Evolutionary conservation across 2,888 invertebrate species (phyloP).

Genomic region (Sminthurides aquaticus): DNA sequence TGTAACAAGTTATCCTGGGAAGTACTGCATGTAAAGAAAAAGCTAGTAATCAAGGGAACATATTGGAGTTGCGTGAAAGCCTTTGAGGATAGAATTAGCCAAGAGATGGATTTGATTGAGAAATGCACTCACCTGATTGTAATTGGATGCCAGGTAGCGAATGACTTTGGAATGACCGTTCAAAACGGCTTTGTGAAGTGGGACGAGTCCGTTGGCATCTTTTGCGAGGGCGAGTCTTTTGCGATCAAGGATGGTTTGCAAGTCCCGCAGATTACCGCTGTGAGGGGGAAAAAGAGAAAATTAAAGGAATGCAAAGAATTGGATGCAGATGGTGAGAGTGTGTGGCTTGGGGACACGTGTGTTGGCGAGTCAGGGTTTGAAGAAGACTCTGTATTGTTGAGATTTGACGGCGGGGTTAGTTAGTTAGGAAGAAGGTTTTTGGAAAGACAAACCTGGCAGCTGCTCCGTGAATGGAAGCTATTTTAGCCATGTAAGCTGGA

Average conservation of each 20-base stretch:
- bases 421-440: neutral
- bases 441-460: constrained; percentile 18
- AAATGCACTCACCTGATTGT: constrained; percentile 44
- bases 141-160: constrained; percentile 52
- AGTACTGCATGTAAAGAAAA: too few relatives aligned
- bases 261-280: constrained; percentile 72
- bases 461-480: constrained; percentile 26
- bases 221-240: constrained; percentile 84
- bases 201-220: constrained; percentile 71
- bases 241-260: constrained; percentile 77
- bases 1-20: too few relatives aligned
- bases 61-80: too few relatives aligned
- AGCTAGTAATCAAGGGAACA: too few relatives aligned
- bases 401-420: too few relatives aligned
- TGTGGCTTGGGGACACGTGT: neutral
- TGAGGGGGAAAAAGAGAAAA: too few relatives aligned
- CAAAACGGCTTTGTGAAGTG: constrained; percentile 75
- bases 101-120: too few relatives aligned
- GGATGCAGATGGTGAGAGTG: constrained; percentile 55
- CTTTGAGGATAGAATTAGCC: too few relatives aligned
- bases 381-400: too few relatives aligned
- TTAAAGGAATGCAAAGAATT: constrained; percentile 79
- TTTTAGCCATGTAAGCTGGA: constrained; percentile 63
- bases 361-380: neutral
- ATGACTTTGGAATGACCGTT: constrained; percentile 75